Evolutionary conservation across 2,113 vertebrate genomes (phyloP), one percentile per base, ranked within the genome.

Genomic region (Cranoglanis bouderius): DNA sequence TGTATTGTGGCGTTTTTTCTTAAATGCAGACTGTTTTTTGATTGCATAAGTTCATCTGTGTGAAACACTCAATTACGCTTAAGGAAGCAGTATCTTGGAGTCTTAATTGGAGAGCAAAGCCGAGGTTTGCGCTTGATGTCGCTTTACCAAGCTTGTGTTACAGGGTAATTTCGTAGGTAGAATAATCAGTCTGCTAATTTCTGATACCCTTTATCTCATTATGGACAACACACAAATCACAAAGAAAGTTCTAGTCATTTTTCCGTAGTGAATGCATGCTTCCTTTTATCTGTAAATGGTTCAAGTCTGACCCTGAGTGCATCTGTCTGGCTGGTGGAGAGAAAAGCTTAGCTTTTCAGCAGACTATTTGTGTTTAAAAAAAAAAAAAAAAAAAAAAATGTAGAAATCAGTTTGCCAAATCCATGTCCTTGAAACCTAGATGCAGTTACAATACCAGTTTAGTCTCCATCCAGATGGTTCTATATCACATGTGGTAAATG

Each of bases 31-130:
- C 14, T 81, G 65, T 13, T 90, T 88, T 90, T 63, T 51, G 19
- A 70, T 85, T 61, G 24, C 32, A 49, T 18, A 57, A 26, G 38
- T 35, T 78, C 72, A 78, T n/a, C 57, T 65, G 38, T 49, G 32
- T 29, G 12, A 9, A 49, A 24, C 61, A 8, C 12, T 35, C n/a
- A 65, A 35, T 87, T 82, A 46, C 21, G 32, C 46, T 70, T 21
- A 70, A 35, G 6, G 26, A 38, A 49, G n/a, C 80, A 82, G 80
- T 13, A 26, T 85, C 24, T 40, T 29, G 5, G 55, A 86, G n/a
- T 40, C 32, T 86, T 85, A 88, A 88, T 89, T 85, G 40, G 63
- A 70, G 49, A 87, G 35, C n/a, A 63, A 57, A 24, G 26, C 19
- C 49, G 55, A 63, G 38, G 26, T 46, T n/a, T 38, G 32, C 14